phyloP scores from a whole-genome alignment of 2,113 vertebrate genomes.

The Apistogramma diplotaenia region DNA sequence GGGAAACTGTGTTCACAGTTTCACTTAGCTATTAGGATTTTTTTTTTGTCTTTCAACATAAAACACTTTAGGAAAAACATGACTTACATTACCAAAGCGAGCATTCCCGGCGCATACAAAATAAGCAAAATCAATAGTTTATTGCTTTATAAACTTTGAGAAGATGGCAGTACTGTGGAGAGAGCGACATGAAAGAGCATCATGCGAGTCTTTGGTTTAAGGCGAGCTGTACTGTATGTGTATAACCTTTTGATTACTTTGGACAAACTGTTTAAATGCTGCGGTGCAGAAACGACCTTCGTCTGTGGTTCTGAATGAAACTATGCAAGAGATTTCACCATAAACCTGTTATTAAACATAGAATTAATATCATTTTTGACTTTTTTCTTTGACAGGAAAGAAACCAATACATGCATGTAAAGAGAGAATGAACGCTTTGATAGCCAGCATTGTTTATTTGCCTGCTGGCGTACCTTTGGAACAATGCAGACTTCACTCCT shows the following conservation, averaged over 20 bases:
- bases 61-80: constrained; percentile 39
- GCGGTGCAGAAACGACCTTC: not conserved
- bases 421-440: not conserved
- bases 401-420: not conserved
- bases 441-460: not conserved
- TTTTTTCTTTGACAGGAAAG: not conserved
- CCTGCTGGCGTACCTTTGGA: not conserved
- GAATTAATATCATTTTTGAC: not conserved
- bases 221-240: constrained; percentile 33
- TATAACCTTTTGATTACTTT: not conserved
- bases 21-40: constrained; percentile 64
- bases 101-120: not conserved
- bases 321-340: not conserved
- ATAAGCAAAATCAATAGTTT: not conserved
- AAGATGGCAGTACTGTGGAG: not conserved
- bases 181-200: not conserved
- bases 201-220: not conserved
- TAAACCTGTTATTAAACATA: not conserved
- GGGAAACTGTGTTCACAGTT: constrained; percentile 75
- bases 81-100: not conserved
- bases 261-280: not conserved
- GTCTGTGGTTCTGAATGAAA: not conserved
- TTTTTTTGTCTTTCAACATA: constrained; percentile 32
- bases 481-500: not conserved
- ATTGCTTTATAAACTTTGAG: not conserved